Base-by-base conservation (phyloP, 2,797 vertebrate species). In the Microctenopoma lineatum region DNA sequence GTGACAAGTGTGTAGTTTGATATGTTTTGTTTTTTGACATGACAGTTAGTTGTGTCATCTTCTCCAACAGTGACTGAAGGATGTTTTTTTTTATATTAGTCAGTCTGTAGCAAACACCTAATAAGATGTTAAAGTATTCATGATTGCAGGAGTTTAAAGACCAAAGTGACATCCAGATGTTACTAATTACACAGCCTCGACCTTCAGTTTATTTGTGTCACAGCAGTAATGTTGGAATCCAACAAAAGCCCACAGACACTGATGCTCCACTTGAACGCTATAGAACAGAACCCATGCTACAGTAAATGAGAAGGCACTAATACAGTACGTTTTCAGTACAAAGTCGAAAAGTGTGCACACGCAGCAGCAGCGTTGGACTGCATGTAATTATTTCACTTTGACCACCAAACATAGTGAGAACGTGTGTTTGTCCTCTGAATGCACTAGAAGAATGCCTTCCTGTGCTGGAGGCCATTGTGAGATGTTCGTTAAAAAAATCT, bases 131-230 rank as follows among this genome's bases (percentile, higher is more conserved):
- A 53, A 32, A 53, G 52, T 3, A 8, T 45, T 75, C 55, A 65
- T 83, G 76, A 85, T 69, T 77, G 70, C 36, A 57, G 78, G 74
- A 58, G 64, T 70, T 65, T 77, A 80, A 78, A 67, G 47, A 81
- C 51, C 69, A 59, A 78, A 90, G 85, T 83, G 70, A 83, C 73
- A 79, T 77, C 81, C 90, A 92, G 85, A 91, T 92, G 89, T 87
- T 91, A 60, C 66, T 80, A 84, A 83, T 87, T 85, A 83, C 44
- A 5, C 66, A 36, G 68, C 60, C 29, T 7, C 58, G 46, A 84
- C 75, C 62, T 64, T 69, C 21, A 34, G 68, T 79, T 79, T 86
- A 80, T 89, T 86, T 87, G 74, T 55, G 77, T 80, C 75, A 21
- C 79, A 77, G 38, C 76, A 75, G 77, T 70, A 52, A 79, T 70